A percentile compares a stretch with the other conserved stretches of the same genome.
Evolutionary conservation across 2,113 vertebrate species (phyloP).

Genomic region (Machaerirhynchus nigripectus): DNA sequence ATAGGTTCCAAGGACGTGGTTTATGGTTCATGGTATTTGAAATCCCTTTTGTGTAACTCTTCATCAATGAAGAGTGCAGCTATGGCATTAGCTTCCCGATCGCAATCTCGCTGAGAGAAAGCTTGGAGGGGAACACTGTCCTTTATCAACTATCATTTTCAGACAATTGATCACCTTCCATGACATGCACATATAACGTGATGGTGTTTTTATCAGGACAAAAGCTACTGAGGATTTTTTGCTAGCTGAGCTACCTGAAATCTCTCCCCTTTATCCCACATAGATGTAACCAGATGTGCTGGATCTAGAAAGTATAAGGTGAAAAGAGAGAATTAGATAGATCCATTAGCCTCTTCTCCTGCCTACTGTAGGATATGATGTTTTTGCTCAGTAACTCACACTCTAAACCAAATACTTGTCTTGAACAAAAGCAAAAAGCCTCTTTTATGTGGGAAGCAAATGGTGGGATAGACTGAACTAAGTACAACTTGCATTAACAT

Average conservation of each 20-base stretch:
- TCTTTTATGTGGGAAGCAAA: background rate
- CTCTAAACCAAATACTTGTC: background rate
- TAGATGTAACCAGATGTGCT: background rate
- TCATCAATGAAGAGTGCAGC: background rate
- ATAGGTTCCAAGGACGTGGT: background rate
- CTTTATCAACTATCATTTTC: background rate
- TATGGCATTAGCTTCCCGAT: background rate
- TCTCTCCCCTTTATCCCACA: background rate
- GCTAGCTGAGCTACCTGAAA: background rate
- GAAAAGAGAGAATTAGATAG: background rate
- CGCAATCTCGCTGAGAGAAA: background rate
- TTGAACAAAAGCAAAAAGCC: background rate
- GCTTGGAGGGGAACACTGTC: background rate
- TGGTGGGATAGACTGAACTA: background rate
- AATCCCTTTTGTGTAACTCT: background rate
- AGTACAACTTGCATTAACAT: background rate
- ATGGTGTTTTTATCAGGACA: background rate
- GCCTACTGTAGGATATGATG: background rate
- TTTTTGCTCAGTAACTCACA: background rate
- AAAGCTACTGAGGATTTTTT: background rate
- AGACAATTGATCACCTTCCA: background rate
- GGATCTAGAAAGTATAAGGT: background rate
- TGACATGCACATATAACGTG: background rate
- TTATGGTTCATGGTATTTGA: background rate
- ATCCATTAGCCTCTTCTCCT: background rate